Evolutionary conservation across 2,113 vertebrate species (phyloP).

Genomic region (Montifringilla adamsi): DNA sequence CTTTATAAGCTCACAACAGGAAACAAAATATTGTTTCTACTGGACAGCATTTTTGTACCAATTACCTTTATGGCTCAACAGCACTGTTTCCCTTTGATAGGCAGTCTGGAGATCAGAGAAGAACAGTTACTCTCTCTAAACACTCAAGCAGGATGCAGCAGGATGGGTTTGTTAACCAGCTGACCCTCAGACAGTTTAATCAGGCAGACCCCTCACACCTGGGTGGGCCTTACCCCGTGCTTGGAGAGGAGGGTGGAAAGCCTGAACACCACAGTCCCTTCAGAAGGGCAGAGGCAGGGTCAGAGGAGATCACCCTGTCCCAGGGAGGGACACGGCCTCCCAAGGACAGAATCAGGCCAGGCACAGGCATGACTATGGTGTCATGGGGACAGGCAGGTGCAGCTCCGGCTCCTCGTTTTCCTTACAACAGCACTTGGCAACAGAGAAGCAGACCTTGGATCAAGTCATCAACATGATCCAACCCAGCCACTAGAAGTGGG

Average conservation of each 20-base stretch:
- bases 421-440: fast-evolving
- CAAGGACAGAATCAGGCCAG: neutral
- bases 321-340: neutral
- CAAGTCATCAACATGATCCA: neutral
- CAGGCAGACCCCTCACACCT: neutral
- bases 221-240: neutral
- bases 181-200: neutral
- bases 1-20: neutral
- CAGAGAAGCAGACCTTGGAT: neutral
- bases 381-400: no score
- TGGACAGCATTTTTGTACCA: neutral
- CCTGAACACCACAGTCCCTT: neutral
- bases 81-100: neutral
- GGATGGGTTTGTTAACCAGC: neutral
- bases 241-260: neutral
- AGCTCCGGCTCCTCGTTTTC: neutral
- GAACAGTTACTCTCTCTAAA: no score
- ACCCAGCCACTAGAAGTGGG: neutral
- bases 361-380: fast-evolving
- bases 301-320: fast-evolving
- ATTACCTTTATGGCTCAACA: neutral
- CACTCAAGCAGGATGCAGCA: fast-evolving
- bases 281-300: neutral
- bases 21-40: neutral
- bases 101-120: neutral